Conservation (phyloP, 2,797 vertebrate species). For the Iguana delicatissima region DNA sequence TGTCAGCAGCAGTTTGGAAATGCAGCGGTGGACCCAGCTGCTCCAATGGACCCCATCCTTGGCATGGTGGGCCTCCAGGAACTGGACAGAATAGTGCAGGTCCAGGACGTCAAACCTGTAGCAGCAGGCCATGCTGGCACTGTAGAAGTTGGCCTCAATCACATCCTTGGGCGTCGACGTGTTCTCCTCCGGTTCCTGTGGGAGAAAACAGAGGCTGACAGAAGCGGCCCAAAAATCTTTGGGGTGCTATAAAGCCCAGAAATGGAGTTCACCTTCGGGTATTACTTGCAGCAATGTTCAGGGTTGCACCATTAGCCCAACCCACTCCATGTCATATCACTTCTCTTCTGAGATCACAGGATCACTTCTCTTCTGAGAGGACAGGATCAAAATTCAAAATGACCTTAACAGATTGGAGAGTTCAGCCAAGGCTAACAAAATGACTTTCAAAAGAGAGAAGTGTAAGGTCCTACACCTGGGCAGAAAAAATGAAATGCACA, state of each 20-base stretch:
- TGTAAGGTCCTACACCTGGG: too few relatives aligned
- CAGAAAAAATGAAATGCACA: too few relatives aligned
- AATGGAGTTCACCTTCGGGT: too few relatives aligned
- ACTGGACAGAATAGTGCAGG: slow-evolving; percentile 84
- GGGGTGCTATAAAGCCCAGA: neutral
- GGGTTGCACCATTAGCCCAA: too few relatives aligned
- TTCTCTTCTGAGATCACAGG: too few relatives aligned
- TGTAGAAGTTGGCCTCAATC: slow-evolving; percentile 87
- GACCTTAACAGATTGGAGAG: too few relatives aligned
- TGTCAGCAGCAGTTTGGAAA: slow-evolving; percentile 80
- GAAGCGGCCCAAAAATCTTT: too few relatives aligned
- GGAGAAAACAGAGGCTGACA: neutral
- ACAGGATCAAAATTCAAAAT: too few relatives aligned
- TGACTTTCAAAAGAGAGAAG: too few relatives aligned
- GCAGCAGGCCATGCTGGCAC: slow-evolving; percentile 76
- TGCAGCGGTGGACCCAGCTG: slow-evolving; percentile 77
- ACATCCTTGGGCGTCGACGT: slow-evolving; percentile 75
- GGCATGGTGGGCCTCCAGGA: slow-evolving; percentile 69
- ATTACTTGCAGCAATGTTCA: neutral
- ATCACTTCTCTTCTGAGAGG: too few relatives aligned
- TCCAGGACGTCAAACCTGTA: slow-evolving; percentile 83
- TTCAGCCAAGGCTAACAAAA: too few relatives aligned
- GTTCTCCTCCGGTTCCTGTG: slow-evolving; percentile 5
- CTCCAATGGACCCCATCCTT: slow-evolving; percentile 85
- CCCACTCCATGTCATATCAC: too few relatives aligned